Conservation (phyloP, 2,888 invertebrate species). For the Drosophila acutilabella region DNA sequence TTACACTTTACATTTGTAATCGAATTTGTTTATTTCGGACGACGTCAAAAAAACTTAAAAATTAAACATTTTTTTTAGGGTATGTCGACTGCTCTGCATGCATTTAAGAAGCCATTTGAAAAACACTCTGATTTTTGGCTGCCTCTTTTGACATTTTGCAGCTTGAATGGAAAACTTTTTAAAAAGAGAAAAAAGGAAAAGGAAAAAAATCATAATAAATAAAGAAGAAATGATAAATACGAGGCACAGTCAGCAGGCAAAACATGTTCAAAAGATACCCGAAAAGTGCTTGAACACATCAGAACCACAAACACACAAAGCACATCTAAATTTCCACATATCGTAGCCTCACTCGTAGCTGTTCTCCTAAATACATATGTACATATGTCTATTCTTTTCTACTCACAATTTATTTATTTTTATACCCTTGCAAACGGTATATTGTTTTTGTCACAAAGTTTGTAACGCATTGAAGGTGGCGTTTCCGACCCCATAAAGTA, state of each 20-base stretch:
- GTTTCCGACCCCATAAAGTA: too few relatives aligned
- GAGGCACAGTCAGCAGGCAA: conserved; percentile 29
- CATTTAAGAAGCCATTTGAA: conserved; percentile 14
- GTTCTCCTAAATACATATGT: conserved; percentile 16
- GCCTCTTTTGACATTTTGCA: conserved; percentile 55
- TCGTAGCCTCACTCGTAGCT: neutral
- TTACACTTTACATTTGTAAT: neutral
- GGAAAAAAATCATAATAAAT: conserved; percentile 6
- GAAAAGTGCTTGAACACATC: conserved; percentile 40
- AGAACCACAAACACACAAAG: conserved; percentile 24
- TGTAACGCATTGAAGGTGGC: too few relatives aligned
- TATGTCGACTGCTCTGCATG: neutral
- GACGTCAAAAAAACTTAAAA: neutral
- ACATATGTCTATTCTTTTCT: conserved; percentile 22
- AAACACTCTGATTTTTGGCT: conserved; percentile 17
- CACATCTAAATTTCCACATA: conserved; percentile 27
- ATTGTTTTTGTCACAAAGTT: too few relatives aligned
- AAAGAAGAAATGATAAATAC: conserved; percentile 20
- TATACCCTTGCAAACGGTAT: too few relatives aligned
- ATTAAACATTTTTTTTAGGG: neutral
- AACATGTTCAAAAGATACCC: conserved; percentile 53
- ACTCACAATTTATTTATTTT: conserved; percentile 16
- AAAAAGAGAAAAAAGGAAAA: conserved; percentile 8
- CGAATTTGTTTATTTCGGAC: neutral
- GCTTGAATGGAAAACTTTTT: conserved; percentile 57